Evolutionary conservation across 2,888 invertebrate species (phyloP).

Genomic region (Clivina fossor): DNA sequence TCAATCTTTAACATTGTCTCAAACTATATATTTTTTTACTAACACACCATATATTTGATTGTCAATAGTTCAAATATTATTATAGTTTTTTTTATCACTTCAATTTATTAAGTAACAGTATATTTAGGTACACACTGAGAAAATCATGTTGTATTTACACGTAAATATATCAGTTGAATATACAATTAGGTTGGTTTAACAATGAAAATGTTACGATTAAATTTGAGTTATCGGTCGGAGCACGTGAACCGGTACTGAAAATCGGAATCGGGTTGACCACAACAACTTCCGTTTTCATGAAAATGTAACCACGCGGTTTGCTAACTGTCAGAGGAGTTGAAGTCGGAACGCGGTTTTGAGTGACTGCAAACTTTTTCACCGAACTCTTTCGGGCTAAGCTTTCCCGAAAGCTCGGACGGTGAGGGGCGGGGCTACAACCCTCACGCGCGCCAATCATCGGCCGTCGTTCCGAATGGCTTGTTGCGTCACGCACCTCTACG

Average conservation of each 20-base stretch:
- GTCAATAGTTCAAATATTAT: too few species aligned
- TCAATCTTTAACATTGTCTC: not conserved
- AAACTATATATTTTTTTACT: not conserved
- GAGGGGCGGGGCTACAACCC: conserved; percentile 44
- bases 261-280: too few species aligned
- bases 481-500: conserved; percentile 35
- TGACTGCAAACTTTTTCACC: conserved; percentile 50
- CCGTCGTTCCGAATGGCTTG: conserved; percentile 46
- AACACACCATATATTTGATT: too few species aligned
- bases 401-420: conserved; percentile 45
- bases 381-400: conserved; percentile 31
- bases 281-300: conserved; percentile 15
- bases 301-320: conserved; percentile 7
- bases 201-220: too few species aligned
- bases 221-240: too few species aligned
- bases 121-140: too few species aligned
- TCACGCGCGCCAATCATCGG: conserved; percentile 50
- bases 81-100: not conserved
- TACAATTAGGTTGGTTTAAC: too few species aligned
- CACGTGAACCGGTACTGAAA: too few species aligned
- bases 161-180: too few species aligned
- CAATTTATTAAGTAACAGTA: too few species aligned
- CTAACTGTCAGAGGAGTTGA: conserved; percentile 38
- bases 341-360: too few species aligned
- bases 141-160: too few species aligned